Percentiles rank a stretch among this genome's conserved stretches.
Evolutionary conservation across 2,113 vertebrate genomes (phyloP).

Genomic region (Anser cygnoides): DNA sequence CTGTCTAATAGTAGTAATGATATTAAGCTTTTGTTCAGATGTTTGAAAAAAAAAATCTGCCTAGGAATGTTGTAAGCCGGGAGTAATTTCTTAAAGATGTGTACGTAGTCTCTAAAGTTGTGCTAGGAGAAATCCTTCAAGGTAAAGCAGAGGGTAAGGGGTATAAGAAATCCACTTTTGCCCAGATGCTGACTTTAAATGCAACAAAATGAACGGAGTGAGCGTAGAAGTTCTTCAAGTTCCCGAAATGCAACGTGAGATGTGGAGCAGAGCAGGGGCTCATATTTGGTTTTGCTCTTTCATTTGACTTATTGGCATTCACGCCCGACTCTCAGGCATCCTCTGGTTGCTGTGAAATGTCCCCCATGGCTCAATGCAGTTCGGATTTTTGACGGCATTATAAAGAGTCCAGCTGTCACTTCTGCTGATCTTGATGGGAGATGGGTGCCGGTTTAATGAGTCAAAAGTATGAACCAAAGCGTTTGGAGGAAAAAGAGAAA

Average conservation of each 20-base stretch:
- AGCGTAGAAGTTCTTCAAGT: not conserved
- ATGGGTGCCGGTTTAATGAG: constrained; percentile 59
- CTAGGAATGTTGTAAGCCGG: not conserved
- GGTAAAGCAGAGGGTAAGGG: not conserved
- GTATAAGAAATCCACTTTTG: not conserved
- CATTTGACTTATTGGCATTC: constrained; percentile 69
- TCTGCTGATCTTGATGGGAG: constrained; percentile 54
- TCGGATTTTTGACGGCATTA: constrained; percentile 67
- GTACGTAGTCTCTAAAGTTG: not conserved
- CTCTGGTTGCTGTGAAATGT: constrained; percentile 63
- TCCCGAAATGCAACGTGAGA: not conserved
- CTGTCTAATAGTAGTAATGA: not conserved
- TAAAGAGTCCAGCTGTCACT: constrained; percentile 70
- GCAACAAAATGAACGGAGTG: not conserved
- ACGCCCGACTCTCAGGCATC: constrained; percentile 63
- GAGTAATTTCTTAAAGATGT: constrained; percentile 1
- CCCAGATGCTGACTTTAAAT: not conserved
- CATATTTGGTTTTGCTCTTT: constrained; percentile 61
- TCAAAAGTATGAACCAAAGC: constrained; percentile 60
- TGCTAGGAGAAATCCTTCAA: not conserved
- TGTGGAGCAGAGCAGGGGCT: constrained; percentile 15
- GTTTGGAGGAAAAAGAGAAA: not conserved
- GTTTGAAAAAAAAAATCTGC: not conserved
- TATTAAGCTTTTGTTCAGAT: not conserved
- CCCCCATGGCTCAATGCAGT: constrained; percentile 56